These are phyloP conservation scores for Temnothorax rugatulus DNA, from an alignment of 2,888 invertebrate genomes.

Conservation along the genomic window DNA sequence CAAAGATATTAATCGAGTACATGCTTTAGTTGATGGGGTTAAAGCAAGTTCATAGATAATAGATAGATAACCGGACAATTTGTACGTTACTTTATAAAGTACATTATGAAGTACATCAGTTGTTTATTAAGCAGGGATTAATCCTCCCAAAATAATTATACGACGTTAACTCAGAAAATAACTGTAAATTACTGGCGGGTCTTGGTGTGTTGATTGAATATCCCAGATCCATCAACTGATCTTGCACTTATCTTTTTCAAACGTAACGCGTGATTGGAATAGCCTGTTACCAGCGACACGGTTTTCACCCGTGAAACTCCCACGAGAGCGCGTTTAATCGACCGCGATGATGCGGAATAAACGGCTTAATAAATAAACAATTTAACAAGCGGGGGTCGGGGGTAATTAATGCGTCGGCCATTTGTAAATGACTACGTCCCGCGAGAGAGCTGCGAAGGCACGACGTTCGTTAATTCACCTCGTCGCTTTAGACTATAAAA, in stretches of 20 bases:
- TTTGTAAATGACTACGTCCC: slow-evolving; percentile 47
- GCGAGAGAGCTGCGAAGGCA: slow-evolving; percentile 26
- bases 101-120: background rate
- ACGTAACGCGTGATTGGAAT: background rate
- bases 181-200: background rate
- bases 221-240: background rate
- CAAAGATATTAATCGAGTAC: slow-evolving; percentile 74
- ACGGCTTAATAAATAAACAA: slow-evolving; percentile 48
- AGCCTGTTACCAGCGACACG: background rate
- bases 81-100: background rate
- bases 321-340: slow-evolving; percentile 40
- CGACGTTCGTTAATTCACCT: slow-evolving; percentile 58
- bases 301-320: slow-evolving; percentile 11
- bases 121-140: slow-evolving; percentile 46
- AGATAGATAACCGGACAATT: slow-evolving; percentile 37
- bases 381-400: slow-evolving; percentile 42
- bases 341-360: slow-evolving; percentile 48
- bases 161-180: slow-evolving; percentile 17
- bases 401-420: slow-evolving; percentile 64
- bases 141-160: slow-evolving; percentile 38
- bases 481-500: slow-evolving; percentile 46
- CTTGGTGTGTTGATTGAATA: slow-evolving; percentile 5
- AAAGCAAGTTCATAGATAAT: slow-evolving; percentile 62
- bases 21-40: slow-evolving; percentile 67
- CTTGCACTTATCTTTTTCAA: slow-evolving; percentile 17